A percentile compares a stretch with the other conserved stretches of the same genome.
phyloP scores from a whole-genome alignment of 2,888 invertebrate genomes.

The Trisateles emortualis region DNA sequence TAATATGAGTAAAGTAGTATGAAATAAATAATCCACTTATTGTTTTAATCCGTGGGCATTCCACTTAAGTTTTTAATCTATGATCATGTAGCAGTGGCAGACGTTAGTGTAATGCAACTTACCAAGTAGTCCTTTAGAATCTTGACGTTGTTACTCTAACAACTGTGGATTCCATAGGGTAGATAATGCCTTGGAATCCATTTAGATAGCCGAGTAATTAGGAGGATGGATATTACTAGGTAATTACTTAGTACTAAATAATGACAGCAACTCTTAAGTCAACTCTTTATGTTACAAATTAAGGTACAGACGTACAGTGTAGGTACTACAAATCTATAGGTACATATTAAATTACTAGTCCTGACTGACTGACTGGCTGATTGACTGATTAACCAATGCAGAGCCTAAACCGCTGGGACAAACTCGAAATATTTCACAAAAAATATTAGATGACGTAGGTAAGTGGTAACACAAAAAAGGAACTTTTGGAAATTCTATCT shows the following conservation, averaged over 20 bases:
- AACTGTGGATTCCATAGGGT: background rate
- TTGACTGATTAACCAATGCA: too few relatives aligned
- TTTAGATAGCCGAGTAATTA: background rate
- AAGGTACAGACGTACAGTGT: background rate
- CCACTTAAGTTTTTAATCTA: constrained; percentile 4
- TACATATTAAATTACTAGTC: too few relatives aligned
- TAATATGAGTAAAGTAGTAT: background rate
- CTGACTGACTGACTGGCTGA: too few relatives aligned
- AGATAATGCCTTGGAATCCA: background rate
- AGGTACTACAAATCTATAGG: background rate
- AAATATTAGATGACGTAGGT: too few relatives aligned
- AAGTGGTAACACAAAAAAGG: too few relatives aligned
- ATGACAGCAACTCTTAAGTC: background rate
- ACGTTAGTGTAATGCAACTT: background rate
- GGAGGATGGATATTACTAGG: background rate
- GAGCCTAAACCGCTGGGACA: too few relatives aligned
- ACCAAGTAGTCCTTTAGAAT: background rate
- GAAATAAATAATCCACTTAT: constrained; percentile 4
- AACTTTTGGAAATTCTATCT: too few relatives aligned
- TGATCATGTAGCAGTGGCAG: background rate
- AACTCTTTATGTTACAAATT: background rate
- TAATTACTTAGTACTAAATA: background rate
- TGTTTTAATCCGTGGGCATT: background rate
- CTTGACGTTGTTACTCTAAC: background rate
- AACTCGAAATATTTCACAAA: too few relatives aligned